A percentile compares a stretch with the other conserved stretches of the same genome.
phyloP scores from a whole-genome alignment of 2,888 invertebrate genomes.

The Drosophila pullipes region DNA sequence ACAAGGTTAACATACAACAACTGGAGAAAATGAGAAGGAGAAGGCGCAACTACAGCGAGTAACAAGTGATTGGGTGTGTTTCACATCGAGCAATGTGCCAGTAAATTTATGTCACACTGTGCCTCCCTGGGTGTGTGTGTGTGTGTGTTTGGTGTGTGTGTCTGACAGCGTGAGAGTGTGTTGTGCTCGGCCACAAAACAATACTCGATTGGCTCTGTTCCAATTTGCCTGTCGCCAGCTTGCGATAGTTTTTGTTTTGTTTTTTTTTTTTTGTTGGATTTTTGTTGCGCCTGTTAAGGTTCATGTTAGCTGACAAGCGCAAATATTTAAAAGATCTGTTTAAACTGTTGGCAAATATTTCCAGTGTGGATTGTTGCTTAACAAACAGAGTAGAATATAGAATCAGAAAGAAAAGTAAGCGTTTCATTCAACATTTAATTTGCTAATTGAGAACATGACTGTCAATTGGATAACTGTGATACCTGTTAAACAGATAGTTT shows the following conservation, averaged over 20 bases:
- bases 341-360: not conserved
- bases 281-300: not conserved
- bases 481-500: conserved; percentile 17
- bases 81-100: conserved; percentile 23
- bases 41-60: conserved; percentile 30
- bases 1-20: conserved; percentile 3
- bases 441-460: conserved; percentile 41
- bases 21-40: conserved; percentile 1
- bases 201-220: conserved; percentile 37
- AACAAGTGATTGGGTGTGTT: conserved; percentile 60
- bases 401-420: conserved; percentile 33
- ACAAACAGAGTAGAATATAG: not conserved
- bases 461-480: conserved; percentile 1
- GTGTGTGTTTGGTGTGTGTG: conserved; percentile 3
- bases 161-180: conserved; percentile 6
- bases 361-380: not conserved
- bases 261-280: not conserved
- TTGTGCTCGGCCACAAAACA: conserved; percentile 40
- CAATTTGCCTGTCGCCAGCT: conserved; percentile 14
- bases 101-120: conserved; percentile 19
- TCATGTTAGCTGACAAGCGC: not conserved
- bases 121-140: not conserved
- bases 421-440: conserved; percentile 36
- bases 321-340: not conserved
- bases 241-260: not conserved